phyloP scores from a whole-genome alignment of 1,140 invertebrate species.

The Drosophila lini region DNA sequence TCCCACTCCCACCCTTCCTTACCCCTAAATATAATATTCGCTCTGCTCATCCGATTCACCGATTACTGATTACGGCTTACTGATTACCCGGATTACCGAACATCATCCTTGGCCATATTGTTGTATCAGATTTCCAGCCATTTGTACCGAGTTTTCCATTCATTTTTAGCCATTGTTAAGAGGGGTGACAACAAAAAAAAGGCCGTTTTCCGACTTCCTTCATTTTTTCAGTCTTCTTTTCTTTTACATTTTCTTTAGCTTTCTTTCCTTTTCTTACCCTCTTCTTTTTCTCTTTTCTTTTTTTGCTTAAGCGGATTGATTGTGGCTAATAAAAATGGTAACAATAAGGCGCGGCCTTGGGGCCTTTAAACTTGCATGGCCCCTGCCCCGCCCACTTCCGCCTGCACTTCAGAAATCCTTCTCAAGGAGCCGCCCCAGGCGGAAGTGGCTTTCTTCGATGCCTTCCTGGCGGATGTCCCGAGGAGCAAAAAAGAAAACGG shows the following conservation, averaged over 20 bases:
- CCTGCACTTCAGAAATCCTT: constrained; percentile 59
- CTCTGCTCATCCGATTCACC: not conserved
- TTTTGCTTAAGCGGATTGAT: constrained; percentile 73
- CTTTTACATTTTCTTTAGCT: not conserved
- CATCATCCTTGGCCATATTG: not conserved
- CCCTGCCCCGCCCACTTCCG: constrained; percentile 42
- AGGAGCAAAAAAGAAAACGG: not conserved
- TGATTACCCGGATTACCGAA: constrained; percentile 5
- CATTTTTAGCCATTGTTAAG: constrained; percentile 24
- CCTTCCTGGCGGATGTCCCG: constrained; percentile 43
- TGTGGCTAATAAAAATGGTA: constrained; percentile 74
- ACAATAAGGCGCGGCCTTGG: constrained; percentile 33
- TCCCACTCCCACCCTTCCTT: too few relatives aligned
- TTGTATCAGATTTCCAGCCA: constrained; percentile 19
- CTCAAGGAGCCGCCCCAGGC: constrained; percentile 18
- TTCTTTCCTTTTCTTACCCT: not conserved
- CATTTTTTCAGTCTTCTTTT: not conserved
- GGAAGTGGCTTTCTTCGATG: constrained; percentile 57
- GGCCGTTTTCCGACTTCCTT: too few relatives aligned
- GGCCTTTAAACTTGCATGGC: constrained; percentile 34
- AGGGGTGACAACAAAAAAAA: not conserved
- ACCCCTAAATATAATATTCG: not conserved
- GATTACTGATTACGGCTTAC: constrained; percentile 17
- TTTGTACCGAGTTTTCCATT: constrained; percentile 16
- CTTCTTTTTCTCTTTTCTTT: constrained; percentile 2